Percentiles rank a stretch among this genome's conserved stretches.
Conservation (phyloP, 2,113 vertebrate genomes). For the Hirundichthys speculiger region DNA sequence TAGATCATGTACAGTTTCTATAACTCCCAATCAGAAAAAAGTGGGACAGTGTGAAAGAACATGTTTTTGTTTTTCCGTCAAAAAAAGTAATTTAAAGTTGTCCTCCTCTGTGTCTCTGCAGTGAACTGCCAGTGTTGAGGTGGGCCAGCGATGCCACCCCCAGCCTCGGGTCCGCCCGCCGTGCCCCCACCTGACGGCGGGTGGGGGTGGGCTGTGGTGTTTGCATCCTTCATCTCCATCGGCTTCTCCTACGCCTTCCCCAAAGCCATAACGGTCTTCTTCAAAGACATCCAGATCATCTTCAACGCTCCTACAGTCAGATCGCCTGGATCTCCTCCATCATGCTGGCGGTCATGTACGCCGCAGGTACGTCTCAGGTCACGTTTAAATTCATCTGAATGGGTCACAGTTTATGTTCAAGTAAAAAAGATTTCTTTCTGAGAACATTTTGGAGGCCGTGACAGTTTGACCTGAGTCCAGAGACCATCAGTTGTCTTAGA, state of each 20-base stretch:
- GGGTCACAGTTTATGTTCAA: no score
- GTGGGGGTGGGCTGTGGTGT: slow-evolving; percentile 96
- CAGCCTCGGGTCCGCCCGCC: slow-evolving; percentile 37
- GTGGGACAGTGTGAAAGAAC: no score
- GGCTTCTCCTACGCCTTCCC: slow-evolving; percentile 98
- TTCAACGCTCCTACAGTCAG: slow-evolving; percentile 90
- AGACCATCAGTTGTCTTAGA: no score
- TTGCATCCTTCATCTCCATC: slow-evolving; percentile 92
- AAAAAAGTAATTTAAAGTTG: no score
- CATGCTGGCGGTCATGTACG: slow-evolving; percentile 99
- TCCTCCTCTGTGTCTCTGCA: slow-evolving; percentile 20
- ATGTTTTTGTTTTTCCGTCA: not conserved
- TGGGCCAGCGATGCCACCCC: slow-evolving; percentile 83
- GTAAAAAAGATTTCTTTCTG: no score
- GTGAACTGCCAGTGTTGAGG: slow-evolving; percentile 31
- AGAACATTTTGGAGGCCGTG: no score
- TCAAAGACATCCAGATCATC: slow-evolving; percentile 95
- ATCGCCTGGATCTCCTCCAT: slow-evolving; percentile 98
- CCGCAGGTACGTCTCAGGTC: slow-evolving; percentile 86
- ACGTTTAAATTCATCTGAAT: no score
- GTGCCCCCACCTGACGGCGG: slow-evolving; percentile 91
- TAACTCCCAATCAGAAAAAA: no score
- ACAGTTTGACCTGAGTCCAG: no score
- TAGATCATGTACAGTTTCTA: no score
- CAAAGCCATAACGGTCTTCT: slow-evolving; percentile 95